Base-by-base conservation (phyloP, 37 sponge, comb jelly and placozoan species). In the Haliclona indistincta region DNA sequence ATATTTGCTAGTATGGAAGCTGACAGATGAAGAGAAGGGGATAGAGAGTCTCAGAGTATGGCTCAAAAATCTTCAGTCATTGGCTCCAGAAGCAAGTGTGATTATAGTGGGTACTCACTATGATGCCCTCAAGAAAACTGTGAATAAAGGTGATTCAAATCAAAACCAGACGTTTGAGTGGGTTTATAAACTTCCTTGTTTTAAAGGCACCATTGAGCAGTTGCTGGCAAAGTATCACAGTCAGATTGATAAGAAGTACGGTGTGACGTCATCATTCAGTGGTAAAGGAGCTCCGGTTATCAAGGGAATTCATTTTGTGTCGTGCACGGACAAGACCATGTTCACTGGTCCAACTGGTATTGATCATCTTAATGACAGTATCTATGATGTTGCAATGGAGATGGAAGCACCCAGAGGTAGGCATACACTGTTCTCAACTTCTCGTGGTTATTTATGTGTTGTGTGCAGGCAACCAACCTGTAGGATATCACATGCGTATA, bases 41-140 rank as follows among this genome's bases (percentile, higher is more conserved):
- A 67, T 89, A 20, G 64, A 89, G 69, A 61, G 85, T 36, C 76
- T 89, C 34, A 60, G 43, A 41, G 62, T 76, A 0, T 89, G 90
- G 90, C 85, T 89, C 22, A 67, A 71, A 38, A 89, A 89, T 60
- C 35, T 89, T n/a, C 90, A 89, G 66, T 86, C 79, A 41, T 10
- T 47, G 15, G 80, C 80, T 26, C 61, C 80, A 13, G 34, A n/a
- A 42, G 67, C 80, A 23, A 30, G 49, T 22, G 86, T 89, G n/a
- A 79, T 89, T 0, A 43, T 89, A 1, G 86, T 89, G 39, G 90
- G 90, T 10, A 84, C 90, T 15, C 90, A 89, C 54, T 37, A 73
- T 20, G 86, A 89, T 71, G 22, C 32, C 23, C 22, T 87, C 17
- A 63, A 54, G 3, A 47, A 65, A 22, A 17, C 28, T 2, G 66